Base-by-base conservation (phyloP, 2,113 vertebrate species). In the Fregata magnificens region DNA sequence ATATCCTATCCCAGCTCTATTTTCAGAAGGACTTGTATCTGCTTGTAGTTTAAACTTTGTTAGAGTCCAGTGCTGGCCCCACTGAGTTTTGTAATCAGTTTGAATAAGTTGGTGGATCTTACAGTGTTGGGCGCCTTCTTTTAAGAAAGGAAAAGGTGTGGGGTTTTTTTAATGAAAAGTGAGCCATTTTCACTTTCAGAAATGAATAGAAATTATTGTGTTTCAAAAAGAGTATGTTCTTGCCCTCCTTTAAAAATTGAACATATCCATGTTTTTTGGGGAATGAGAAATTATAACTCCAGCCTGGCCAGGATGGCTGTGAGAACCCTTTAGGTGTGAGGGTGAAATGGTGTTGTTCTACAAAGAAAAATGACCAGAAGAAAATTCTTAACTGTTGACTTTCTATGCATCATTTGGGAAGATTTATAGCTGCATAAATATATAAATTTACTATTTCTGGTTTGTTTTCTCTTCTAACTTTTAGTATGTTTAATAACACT, bases 231-330 rank as follows among this genome's bases (percentile, higher is more conserved):
- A 82, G 6, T n/a, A 29, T 26, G 7, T 44, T 90, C 6, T 63
- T 36, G 0, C 28, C 82, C 7, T 72, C 28, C 15, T 62, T 88
- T 19, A 72, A 71, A 81, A 87, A 38, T 50, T 17, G 50, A 71
- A 79, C 22, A 2, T 77, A 36, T 29, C 10, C 1, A 1, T 76
- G 25, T 0, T 7, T 66, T 79, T 72, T 49, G 7, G 21, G 14
- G 40, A 80, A 62, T 7, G 15, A n/a, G 29, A 83, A 77, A 16
- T 72, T 62, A 2, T 55, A 74, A 55, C 15, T 76, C 24, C 49
- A 80, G 19, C 5, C 7, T 88, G 36, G 24, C 24, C 52, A 61
- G 29, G 29, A 74, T 55, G 25, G 11, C 9, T 92, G 16, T 85
- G 47, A 79, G 52, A 56, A 34, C 7, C 9, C 6, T 42, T 2